These are phyloP conservation scores for Dicerorhinus sumatrensis DNA, from an alignment of 2,113 vertebrate species.

Conservation along the genomic window DNA sequence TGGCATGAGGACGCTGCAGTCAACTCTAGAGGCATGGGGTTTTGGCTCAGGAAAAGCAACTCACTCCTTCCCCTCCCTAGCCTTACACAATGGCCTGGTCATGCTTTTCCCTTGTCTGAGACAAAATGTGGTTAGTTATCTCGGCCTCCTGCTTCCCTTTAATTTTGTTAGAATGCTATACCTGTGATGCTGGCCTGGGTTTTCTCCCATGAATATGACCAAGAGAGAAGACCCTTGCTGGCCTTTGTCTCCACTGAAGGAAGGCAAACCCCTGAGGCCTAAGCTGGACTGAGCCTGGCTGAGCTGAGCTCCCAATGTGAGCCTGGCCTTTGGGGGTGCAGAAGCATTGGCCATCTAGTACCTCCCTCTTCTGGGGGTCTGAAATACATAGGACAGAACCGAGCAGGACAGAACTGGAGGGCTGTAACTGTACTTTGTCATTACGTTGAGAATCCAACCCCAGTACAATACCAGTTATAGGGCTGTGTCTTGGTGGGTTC, in stretches of 20 bases:
- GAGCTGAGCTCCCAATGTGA: neutral
- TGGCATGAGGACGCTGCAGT: neutral
- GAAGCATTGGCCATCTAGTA: neutral
- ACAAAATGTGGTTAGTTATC: neutral
- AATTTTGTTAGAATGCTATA: neutral
- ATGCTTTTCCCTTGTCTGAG: neutral
- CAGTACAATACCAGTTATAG: neutral
- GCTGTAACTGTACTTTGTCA: neutral
- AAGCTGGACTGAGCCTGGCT: neutral
- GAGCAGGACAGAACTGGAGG: neutral
- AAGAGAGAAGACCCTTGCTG: neutral
- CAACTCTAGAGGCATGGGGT: neutral
- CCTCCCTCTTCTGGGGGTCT: neutral
- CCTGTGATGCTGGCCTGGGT: neutral
- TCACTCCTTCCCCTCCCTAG: neutral
- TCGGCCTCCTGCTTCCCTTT: neutral
- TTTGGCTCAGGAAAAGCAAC: neutral
- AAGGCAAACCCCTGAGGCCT: neutral
- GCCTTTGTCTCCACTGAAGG: neutral
- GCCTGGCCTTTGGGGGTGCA: neutral
- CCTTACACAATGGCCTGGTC: neutral
- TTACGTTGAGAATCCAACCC: neutral
- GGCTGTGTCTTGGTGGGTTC: neutral
- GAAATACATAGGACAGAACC: neutral
- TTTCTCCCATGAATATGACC: neutral